Percentiles rank a stretch among this genome's conserved stretches.
Evolutionary conservation across 2,888 invertebrate species (phyloP).

Genomic region (Xanthia icteritia): DNA sequence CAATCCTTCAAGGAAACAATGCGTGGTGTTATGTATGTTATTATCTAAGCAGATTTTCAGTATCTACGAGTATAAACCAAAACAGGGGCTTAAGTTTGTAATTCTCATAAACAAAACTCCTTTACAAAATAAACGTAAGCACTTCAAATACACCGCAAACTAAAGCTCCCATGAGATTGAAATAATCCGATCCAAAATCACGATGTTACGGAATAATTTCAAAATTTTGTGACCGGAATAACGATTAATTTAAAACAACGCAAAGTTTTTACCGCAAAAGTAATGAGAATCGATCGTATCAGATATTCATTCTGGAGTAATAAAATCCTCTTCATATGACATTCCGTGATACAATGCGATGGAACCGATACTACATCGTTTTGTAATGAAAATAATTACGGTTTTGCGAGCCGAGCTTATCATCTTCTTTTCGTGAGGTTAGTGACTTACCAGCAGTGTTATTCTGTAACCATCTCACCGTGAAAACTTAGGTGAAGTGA

Average conservation of each 20-base stretch:
- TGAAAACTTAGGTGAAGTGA: too few relatives aligned
- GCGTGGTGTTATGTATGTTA: not conserved
- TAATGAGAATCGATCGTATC: slow-evolving; percentile 61
- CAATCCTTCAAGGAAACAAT: too few relatives aligned
- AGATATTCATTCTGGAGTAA: slow-evolving; percentile 41
- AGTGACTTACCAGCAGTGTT: too few relatives aligned
- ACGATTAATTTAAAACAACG: slow-evolving; percentile 64
- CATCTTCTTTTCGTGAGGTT: too few relatives aligned
- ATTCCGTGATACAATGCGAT: slow-evolving; percentile 43
- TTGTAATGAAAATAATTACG: slow-evolving; percentile 56
- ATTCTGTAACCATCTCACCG: too few relatives aligned
- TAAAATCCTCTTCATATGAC: slow-evolving; percentile 57
- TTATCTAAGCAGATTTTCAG: not conserved
- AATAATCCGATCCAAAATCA: slow-evolving; percentile 58
- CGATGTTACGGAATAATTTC: slow-evolving; percentile 56
- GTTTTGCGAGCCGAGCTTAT: slow-evolving; percentile 32
- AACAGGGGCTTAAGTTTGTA: not conserved
- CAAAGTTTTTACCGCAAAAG: slow-evolving; percentile 58
- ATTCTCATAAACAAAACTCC: slow-evolving; percentile 12
- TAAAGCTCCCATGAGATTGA: slow-evolving; percentile 60
- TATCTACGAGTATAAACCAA: too few relatives aligned
- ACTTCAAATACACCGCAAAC: slow-evolving; percentile 50
- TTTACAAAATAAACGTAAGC: slow-evolving; percentile 34
- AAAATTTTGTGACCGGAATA: slow-evolving; percentile 65
- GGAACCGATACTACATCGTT: slow-evolving; percentile 54